Base-by-base conservation (phyloP, 1,140 invertebrate species). In the Eulimnadia texana region DNA sequence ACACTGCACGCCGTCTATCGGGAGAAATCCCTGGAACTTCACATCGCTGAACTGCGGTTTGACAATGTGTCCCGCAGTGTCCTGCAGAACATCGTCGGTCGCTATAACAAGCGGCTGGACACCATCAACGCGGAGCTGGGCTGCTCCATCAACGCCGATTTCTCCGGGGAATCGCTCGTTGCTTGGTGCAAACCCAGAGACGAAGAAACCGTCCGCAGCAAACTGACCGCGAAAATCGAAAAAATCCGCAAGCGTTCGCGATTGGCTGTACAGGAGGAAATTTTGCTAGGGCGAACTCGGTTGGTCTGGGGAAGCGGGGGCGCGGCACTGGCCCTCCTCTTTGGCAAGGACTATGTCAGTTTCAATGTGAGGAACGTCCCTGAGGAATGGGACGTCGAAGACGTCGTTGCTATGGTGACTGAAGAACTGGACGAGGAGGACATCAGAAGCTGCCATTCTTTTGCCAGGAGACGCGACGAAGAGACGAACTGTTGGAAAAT, bases 281-380 rank as follows among this genome's bases (percentile, higher is more conserved):
- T 33, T 11, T 27, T 57, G 27, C 10, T 57, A 2, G 55, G 55
- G 22, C 27, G 33, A 13, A 57, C 55, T 3, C 55, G 55, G 1
- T 27, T 57, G 10, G 25, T 57, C 28, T 57, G 55, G 55, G 55
- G 55, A 10, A 28, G 55, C 22, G 55, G 55, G n/a, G 55, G 55
- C 25, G 55, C 22, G 22, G 55, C 55, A 23, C 22, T 10, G 10
- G 20, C 33, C 3, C n/a, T 57, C n/a, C 55, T 57, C 27, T 57
- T 57, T 42, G n/a, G 20, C 11, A 33, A 33, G 27, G 22, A 57
- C 19, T 57, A 29, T 19, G 28, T 33, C 55, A 33, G 55, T 20
- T 10, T 57, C 55, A 57, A 57, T 20, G 10, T 57, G 0, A 9
- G 16, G 3, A 57, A 57, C 19, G 27, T 57, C 20, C 55, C 27